Percentiles rank a stretch among this genome's conserved stretches.
These are phyloP conservation scores for Pteronotus mesoamericanus DNA, from an alignment of 2,797 vertebrate species.

Conservation along the genomic window DNA sequence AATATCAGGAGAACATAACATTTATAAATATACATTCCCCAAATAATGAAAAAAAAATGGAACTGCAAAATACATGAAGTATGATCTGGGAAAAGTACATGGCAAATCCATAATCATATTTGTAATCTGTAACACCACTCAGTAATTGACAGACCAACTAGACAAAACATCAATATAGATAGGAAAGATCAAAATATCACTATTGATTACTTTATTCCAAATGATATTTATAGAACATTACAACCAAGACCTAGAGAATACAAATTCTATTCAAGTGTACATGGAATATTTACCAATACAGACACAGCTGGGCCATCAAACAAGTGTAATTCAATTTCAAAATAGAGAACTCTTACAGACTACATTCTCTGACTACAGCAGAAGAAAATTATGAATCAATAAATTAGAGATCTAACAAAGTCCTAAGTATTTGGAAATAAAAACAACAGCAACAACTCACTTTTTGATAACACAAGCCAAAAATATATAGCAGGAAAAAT, in stretches of 20 bases:
- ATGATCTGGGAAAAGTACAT: not conserved
- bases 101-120: not conserved
- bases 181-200: not conserved
- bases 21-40: not conserved
- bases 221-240: not conserved
- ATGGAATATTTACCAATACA: not conserved
- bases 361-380: not conserved
- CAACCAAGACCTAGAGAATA: not conserved
- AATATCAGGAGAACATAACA: not conserved
- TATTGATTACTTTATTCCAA: not conserved
- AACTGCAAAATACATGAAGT: not conserved
- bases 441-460: not conserved
- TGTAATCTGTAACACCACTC: not conserved
- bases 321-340: not conserved
- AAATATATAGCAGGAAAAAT: not conserved
- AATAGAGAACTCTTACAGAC: not conserved
- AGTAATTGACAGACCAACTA: not conserved
- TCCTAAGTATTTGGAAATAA: not conserved
- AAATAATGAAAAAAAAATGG: not conserved
- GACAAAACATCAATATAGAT: not conserved
- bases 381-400: not conserved
- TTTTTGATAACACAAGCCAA: not conserved
- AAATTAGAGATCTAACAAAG: not conserved
- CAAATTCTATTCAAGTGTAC: not conserved
- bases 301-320: not conserved